Conservation (phyloP, 2,797 vertebrate genomes). For the Brotula barbata region DNA sequence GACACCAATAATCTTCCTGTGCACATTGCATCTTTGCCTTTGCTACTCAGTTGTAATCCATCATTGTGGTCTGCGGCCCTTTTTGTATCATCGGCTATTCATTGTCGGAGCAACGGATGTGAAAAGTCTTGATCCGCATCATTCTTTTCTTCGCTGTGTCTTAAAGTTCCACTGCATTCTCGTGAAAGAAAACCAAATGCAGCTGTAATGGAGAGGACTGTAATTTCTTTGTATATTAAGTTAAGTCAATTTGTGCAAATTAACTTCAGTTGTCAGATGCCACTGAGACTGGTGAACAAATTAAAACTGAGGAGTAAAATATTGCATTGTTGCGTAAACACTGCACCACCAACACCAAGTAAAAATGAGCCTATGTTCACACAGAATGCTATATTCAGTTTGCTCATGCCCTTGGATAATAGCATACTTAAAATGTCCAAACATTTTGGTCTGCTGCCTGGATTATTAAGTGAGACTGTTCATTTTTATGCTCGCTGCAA, state of each 20-base stretch:
- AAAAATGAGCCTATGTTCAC: no score
- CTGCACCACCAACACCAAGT: no score
- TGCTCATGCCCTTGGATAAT: neutral
- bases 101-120: neutral
- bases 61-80: conserved; percentile 26
- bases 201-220: neutral
- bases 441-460: no score
- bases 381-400: no score
- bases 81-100: no score
- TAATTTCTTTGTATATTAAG: neutral
- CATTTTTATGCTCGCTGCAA: neutral
- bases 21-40: conserved; percentile 32
- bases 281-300: no score
- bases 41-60: conserved; percentile 24
- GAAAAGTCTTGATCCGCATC: conserved; percentile 22
- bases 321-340: no score
- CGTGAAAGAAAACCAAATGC: conserved; percentile 5
- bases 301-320: no score
- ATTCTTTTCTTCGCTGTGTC: conserved; percentile 22
- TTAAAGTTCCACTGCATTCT: neutral
- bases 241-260: neutral
- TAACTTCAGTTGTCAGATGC: neutral
- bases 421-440: conserved; percentile 8
- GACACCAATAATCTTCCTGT: conserved; percentile 57
- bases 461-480: conserved; percentile 10